Percentiles rank a stretch among this genome's conserved stretches.
These are phyloP conservation scores for Manacus vitellinus DNA, from an alignment of 2,113 vertebrate species.

Conservation along the genomic window DNA sequence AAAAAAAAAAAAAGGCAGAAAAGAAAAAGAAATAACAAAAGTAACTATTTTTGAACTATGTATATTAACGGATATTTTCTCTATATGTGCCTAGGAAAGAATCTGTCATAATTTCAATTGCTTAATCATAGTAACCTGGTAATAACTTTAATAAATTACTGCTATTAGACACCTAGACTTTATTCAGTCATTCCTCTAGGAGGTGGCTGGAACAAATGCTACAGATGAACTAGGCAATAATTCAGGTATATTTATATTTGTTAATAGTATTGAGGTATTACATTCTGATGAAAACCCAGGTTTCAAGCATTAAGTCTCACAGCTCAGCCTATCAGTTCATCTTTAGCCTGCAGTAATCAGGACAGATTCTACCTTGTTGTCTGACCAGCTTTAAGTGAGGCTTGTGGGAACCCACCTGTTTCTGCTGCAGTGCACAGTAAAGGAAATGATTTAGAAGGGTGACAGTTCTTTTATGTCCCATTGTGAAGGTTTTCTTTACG, in stretches of 20 bases:
- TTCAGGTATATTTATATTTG: not conserved
- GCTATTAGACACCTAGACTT: not conserved
- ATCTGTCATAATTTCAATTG: not conserved
- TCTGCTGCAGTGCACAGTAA: not conserved
- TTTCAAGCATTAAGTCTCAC: not conserved
- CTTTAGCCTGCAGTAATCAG: not conserved
- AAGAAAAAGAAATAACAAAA: not conserved
- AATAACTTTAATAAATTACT: not conserved
- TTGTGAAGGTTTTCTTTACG: not conserved
- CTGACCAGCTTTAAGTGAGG: not conserved
- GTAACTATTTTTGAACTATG: not conserved
- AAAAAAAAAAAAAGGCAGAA: not conserved
- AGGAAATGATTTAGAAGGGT: not conserved
- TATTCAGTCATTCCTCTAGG: not conserved
- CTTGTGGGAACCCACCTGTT: not conserved
- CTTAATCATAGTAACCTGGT: not conserved
- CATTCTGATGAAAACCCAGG: not conserved
- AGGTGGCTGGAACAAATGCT: not conserved
- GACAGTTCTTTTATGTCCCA: not conserved
- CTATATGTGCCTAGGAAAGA: not conserved
- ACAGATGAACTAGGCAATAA: not conserved
- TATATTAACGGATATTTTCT: not conserved
- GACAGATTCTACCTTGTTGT: not conserved
- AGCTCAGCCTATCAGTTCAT: rapidly evolving
- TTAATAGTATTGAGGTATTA: not conserved